Percentiles rank a stretch among this genome's conserved stretches.
phyloP scores from a whole-genome alignment of 53 echinoderm and acorn worm species.

The Patiria pectinifera region DNA sequence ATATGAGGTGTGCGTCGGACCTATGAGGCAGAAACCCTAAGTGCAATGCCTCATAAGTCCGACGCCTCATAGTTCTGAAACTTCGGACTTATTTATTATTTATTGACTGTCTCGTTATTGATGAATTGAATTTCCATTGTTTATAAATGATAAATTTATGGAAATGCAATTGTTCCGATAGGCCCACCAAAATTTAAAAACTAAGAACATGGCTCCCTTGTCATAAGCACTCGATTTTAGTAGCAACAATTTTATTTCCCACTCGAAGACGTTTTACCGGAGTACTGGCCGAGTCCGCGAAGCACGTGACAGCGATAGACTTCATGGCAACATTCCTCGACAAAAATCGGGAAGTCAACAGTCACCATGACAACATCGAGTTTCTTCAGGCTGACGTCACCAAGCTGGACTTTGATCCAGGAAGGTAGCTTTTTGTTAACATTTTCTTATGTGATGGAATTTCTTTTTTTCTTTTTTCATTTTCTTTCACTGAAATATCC shows the following conservation, averaged over 20 bases:
- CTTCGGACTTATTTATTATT: too few species aligned
- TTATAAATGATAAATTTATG: too few species aligned
- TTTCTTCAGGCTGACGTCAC: conserved; percentile 92
- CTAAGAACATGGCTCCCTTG: too few species aligned
- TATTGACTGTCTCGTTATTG: too few species aligned
- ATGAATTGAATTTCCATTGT: too few species aligned
- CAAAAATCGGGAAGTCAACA: conserved; percentile 75
- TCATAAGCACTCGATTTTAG: not conserved
- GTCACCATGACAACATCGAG: conserved; percentile 73
- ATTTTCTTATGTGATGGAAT: not conserved
- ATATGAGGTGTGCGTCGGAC: too few species aligned
- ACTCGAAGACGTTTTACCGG: conserved; percentile 88
- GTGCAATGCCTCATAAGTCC: too few species aligned
- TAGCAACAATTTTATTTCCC: not conserved
- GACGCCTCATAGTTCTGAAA: too few species aligned
- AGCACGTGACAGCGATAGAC: conserved; percentile 92
- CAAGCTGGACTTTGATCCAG: conserved; percentile 62
- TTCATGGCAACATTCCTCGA: conserved; percentile 87
- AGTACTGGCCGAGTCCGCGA: conserved; percentile 62
- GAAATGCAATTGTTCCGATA: too few species aligned
- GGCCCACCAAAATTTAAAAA: too few species aligned
- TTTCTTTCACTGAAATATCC: not conserved
- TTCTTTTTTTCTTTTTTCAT: not conserved
- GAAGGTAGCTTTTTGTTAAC: conserved; percentile 67
- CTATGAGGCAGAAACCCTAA: too few species aligned